phyloP scores from a whole-genome alignment of 1,140 invertebrate genomes.

The Orchesella cincta region DNA sequence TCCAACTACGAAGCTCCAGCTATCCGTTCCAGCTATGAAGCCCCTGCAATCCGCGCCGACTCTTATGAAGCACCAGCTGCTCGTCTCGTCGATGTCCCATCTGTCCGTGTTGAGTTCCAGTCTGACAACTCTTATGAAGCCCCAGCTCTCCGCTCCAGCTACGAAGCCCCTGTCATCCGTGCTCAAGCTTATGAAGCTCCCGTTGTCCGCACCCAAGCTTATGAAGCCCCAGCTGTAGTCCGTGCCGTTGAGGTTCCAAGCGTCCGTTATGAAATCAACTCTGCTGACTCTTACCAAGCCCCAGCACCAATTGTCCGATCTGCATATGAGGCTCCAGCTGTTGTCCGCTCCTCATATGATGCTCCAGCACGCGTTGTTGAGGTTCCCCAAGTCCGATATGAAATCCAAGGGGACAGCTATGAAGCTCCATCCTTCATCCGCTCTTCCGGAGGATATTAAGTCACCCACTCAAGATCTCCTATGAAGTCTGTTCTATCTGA shows the following conservation, averaged over 20 bases:
- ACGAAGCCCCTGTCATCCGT: not conserved
- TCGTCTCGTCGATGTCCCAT: not conserved
- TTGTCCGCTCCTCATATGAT: not conserved
- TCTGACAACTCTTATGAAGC: not conserved
- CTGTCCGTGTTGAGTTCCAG: constrained; percentile 1
- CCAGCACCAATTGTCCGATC: constrained; percentile 12
- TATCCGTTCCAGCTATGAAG: not conserved
- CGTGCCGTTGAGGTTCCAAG: not conserved
- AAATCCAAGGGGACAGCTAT: not conserved
- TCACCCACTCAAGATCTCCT: no score
- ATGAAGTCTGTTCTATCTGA: no score
- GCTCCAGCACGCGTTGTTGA: constrained; percentile 14
- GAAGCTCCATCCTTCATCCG: constrained; percentile 7
- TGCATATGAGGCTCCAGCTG: not conserved
- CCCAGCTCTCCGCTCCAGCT: not conserved
- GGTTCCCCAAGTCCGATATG: not conserved
- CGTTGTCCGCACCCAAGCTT: not conserved
- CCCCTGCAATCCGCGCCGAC: not conserved
- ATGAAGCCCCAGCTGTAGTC: not conserved
- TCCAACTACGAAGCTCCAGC: not conserved
- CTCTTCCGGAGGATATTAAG: no score
- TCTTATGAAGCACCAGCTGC: not conserved
- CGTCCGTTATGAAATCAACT: not conserved
- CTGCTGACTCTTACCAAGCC: not conserved
- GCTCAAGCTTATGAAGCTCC: not conserved